phyloP scores from a whole-genome alignment of 2,888 invertebrate species.

The Pasiphila rectangulata region DNA sequence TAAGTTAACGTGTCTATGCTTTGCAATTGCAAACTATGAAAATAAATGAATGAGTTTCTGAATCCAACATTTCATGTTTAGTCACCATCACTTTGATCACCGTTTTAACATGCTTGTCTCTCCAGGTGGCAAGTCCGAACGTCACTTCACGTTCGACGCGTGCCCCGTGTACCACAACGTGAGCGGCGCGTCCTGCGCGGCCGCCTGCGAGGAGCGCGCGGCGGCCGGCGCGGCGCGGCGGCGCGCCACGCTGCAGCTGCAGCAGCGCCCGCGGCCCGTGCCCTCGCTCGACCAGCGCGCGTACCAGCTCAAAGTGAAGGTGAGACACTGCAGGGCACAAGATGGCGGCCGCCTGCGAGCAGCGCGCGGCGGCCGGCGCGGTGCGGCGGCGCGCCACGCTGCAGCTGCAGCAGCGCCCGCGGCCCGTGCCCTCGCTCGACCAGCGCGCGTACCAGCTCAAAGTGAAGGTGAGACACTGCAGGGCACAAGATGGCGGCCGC shows the following conservation, averaged over 20 bases:
- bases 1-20: too few species aligned
- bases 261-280: constrained; percentile 61
- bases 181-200: constrained; percentile 81
- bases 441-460: constrained; percentile 81
- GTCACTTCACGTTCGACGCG: constrained; percentile 94
- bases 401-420: constrained; percentile 52
- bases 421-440: constrained; percentile 1
- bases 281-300: constrained; percentile 86
- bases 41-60: too few species aligned
- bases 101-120: not conserved
- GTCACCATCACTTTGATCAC: not conserved
- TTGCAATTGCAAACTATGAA: too few species aligned
- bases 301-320: constrained; percentile 83
- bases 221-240: constrained; percentile 80
- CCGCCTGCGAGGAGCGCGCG: constrained; percentile 83
- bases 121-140: constrained; percentile 85
- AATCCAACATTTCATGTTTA: too few species aligned
- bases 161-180: constrained; percentile 93
- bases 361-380: constrained; percentile 84
- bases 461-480: constrained; percentile 67
- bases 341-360: constrained; percentile 81
- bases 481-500: too few species aligned
- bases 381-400: constrained; percentile 77
- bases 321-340: too few species aligned
- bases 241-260: constrained; percentile 47